phyloP scores from a whole-genome alignment of 2,797 vertebrate genomes.

The Triplophysa yarkandensis region DNA sequence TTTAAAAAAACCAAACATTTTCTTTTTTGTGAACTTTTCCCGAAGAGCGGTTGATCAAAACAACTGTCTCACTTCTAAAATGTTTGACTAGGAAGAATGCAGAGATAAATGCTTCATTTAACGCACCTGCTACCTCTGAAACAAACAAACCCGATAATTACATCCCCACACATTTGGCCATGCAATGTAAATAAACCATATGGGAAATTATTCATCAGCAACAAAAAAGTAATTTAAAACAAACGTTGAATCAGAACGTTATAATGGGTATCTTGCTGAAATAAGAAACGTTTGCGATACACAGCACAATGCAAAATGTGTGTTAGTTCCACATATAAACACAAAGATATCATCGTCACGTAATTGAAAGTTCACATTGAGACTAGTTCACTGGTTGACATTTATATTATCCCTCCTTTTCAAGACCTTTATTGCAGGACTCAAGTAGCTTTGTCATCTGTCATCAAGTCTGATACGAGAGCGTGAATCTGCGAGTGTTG shows the following conservation, averaged over 20 bases:
- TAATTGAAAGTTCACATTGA: neutral
- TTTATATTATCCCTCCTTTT: constrained; percentile 21
- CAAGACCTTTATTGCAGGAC: constrained; percentile 4
- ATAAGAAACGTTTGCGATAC: neutral
- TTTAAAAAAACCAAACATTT: too few relatives aligned
- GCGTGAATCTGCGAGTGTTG: constrained; percentile 32
- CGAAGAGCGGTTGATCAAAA: neutral
- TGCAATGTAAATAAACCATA: constrained; percentile 13
- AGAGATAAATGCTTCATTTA: neutral
- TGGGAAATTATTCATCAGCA: constrained; percentile 1
- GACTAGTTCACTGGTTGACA: neutral
- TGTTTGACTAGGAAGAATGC: neutral
- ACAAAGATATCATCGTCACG: neutral
- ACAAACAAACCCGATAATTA: neutral
- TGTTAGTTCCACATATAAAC: neutral
- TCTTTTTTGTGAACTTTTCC: too few relatives aligned
- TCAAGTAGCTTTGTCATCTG: constrained; percentile 12
- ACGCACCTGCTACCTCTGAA: neutral
- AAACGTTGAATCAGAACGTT: neutral
- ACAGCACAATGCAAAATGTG: neutral
- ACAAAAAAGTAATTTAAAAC: neutral
- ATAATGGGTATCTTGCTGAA: neutral
- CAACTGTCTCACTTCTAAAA: neutral
- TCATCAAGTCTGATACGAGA: constrained; percentile 16
- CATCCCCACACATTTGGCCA: neutral